Evolutionary conservation across 2,797 vertebrate species (phyloP).

Genomic region (Cirrhinus mrigala): DNA sequence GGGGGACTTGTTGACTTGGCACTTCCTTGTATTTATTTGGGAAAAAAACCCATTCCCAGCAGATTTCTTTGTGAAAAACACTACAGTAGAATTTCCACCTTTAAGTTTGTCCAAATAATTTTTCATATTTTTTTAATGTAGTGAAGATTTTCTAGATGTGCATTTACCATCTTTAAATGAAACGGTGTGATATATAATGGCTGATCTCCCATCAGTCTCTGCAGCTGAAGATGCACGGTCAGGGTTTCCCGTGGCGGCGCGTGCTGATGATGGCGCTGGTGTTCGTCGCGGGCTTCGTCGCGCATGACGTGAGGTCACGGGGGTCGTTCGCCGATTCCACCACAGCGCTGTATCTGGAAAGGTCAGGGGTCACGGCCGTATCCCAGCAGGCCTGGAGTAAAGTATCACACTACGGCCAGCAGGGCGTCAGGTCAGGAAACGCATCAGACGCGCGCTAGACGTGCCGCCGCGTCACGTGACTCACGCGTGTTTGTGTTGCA

Average conservation of each 20-base stretch:
- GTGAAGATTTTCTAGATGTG: neutral
- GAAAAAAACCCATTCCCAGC: too few relatives aligned
- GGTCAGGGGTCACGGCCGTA: conserved; percentile 80
- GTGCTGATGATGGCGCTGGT: conserved; percentile 84
- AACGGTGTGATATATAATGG: too few relatives aligned
- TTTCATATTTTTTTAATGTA: neutral
- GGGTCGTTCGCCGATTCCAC: conserved; percentile 88
- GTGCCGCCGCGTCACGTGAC: neutral
- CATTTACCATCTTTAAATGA: too few relatives aligned
- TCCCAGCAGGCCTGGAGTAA: conserved; percentile 84
- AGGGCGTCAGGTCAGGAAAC: conserved; percentile 82
- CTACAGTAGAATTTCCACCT: neutral
- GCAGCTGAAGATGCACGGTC: conserved; percentile 84
- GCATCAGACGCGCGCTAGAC: neutral
- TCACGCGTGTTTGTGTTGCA: conserved; percentile 62
- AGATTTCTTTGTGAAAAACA: too few relatives aligned
- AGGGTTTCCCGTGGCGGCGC: conserved; percentile 84
- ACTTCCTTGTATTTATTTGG: too few relatives aligned
- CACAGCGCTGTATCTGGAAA: conserved; percentile 79
- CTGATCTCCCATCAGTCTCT: conserved; percentile 74
- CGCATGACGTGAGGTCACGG: conserved; percentile 84
- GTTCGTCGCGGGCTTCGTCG: conserved; percentile 80
- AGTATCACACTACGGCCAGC: conserved; percentile 77
- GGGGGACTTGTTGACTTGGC: too few relatives aligned
- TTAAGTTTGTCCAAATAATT: neutral